Conservation (phyloP, 1,140 invertebrate species). For the Helicorthomorpha holstii region DNA sequence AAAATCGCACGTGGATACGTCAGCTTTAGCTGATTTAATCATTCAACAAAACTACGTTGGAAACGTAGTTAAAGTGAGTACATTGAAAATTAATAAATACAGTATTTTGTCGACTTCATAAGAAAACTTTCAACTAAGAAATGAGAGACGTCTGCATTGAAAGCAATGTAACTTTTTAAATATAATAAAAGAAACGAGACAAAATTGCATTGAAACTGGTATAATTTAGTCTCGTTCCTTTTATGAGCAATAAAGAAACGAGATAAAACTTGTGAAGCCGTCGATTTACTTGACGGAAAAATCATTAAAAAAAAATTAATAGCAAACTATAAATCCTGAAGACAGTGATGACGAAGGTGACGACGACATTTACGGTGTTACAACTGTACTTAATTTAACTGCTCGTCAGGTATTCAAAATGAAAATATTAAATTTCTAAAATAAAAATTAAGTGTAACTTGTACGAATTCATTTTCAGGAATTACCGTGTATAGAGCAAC, state of each 20-base stretch:
- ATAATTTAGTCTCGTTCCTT: no score
- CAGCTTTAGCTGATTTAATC: not conserved
- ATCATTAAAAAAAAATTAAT: no score
- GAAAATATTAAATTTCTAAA: not conserved
- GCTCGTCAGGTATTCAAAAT: not conserved
- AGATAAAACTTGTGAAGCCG: no score
- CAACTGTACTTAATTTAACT: not conserved
- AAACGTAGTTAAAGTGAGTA: not conserved
- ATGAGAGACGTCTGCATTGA: no score
- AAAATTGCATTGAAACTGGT: no score
- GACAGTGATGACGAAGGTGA: not conserved
- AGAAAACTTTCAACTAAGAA: no score
- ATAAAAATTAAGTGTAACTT: not conserved
- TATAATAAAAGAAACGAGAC: no score
- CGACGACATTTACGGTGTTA: not conserved
- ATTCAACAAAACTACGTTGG: not conserved
- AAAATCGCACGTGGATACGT: not conserved
- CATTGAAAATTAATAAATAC: no score
- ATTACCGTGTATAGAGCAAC: not conserved
- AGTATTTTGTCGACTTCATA: no score
- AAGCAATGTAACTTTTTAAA: no score
- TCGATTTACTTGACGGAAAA: no score
- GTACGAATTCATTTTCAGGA: not conserved
- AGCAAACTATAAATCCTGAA: not conserved
- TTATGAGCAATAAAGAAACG: no score